Evolutionary conservation across 2,888 invertebrate species (phyloP), one percentile per base, ranked within the genome.

Genomic region (Helleia helle): DNA sequence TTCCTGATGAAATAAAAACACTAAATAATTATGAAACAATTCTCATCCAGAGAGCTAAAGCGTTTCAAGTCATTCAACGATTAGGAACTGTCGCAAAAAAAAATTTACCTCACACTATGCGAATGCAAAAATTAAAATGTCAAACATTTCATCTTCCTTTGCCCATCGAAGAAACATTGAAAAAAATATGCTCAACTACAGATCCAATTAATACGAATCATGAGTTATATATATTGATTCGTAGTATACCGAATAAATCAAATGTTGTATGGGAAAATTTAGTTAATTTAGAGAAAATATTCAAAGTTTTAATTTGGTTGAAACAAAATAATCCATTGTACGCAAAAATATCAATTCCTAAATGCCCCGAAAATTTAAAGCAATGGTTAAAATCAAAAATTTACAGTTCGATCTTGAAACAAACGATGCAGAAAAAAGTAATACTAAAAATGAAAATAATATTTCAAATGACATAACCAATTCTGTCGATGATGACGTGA

Each of bases 121-220:
- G 54, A 22, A 57, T 57, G 40, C 29, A 51, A 41, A 51, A 51
- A 40, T 46, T 46, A 17, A 49, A 47, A 12, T 47, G 49, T 36
- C 41, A 46, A 13, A 47, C 46, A 38, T 64, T 63, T 42, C 62
- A 65, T 52, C 44, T 65, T n/a, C 63, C 65, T 7, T 46, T 66
- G 6, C 62, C 65, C 1, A 14, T 60, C 3, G 56, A 66, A 50
- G 50, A 58, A 50, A 65, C 64, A 1, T 39, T 62, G 6, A 50
- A 55, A 47, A 67, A 60, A 49, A 41, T 66, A 3, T 58, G 57
- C 17, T 46, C 40, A 37, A 45, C 58, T 6, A 18, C 17, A 24
- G 13, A 24, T 13, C 8, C 28, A 13, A 28, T 28, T 6, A 28
- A 6, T 13, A n/a, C 3, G 25, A 12, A 28, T 13, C 13, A 12